A percentile compares a stretch with the other conserved stretches of the same genome.
phyloP scores from a whole-genome alignment of 1,140 invertebrate species.

The Himalopsyche phryganea region DNA sequence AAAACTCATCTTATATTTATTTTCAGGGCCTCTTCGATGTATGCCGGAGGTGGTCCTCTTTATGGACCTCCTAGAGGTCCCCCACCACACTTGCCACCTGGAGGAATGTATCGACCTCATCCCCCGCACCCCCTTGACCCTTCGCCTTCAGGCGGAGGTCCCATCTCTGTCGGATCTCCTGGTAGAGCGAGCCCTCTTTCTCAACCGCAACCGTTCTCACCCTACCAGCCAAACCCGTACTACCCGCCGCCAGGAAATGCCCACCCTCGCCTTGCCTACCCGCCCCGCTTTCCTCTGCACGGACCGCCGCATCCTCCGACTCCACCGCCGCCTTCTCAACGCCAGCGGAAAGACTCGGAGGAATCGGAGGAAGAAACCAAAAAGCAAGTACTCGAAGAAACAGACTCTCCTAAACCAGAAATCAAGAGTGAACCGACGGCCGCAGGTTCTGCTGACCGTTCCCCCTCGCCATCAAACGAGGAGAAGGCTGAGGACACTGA shows the following conservation, averaged over 20 bases:
- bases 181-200: conserved; percentile 22
- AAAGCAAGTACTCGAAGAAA: conserved; percentile 16
- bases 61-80: conserved; percentile 31
- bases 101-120: conserved; percentile 45
- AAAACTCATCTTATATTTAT: too few species aligned
- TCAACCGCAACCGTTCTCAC: conserved; percentile 9
- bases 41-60: conserved; percentile 20
- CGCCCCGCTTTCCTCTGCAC: conserved; percentile 24
- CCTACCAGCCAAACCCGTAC: conserved; percentile 28
- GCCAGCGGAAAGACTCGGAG: conserved; percentile 3
- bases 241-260: conserved; percentile 25
- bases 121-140: conserved; percentile 52
- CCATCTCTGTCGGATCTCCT: conserved; percentile 38
- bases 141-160: conserved; percentile 53
- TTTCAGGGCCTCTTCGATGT: conserved; percentile 46
- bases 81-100: conserved; percentile 12
- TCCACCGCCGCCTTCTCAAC: background rate
- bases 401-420: conserved; percentile 16
- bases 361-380: conserved; percentile 14
- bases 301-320: conserved; percentile 3
- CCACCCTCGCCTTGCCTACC: conserved; percentile 19
- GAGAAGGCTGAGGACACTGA: conserved; percentile 43
- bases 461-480: conserved; percentile 41
- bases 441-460: too few species aligned
- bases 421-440: conserved; percentile 34